Evolutionary conservation across 64 coral and sea anemone species (phyloP).

Genomic region (Orbicella faveolata): DNA sequence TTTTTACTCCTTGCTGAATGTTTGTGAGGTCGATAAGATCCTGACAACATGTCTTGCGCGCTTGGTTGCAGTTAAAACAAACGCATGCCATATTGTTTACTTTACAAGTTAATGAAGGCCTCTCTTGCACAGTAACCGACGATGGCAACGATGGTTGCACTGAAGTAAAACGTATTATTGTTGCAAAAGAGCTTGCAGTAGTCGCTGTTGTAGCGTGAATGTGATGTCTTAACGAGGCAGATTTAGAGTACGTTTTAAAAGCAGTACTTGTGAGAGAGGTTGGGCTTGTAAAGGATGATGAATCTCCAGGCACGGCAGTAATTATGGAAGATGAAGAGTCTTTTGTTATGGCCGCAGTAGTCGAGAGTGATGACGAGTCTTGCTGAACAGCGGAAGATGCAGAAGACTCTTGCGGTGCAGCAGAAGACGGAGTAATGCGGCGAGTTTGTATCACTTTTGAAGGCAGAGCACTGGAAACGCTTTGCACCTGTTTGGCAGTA

Average conservation of each 20-base stretch:
- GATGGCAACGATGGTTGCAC: neutral
- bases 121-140: neutral
- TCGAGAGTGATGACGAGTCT: neutral
- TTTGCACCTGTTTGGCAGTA: neutral
- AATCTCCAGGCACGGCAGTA: neutral
- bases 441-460: neutral
- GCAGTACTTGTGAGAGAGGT: neutral
- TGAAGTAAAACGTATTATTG: neutral
- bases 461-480: neutral
- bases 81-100: conserved; percentile 37
- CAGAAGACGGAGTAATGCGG: neutral
- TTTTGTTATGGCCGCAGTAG: neutral
- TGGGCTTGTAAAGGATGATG: neutral
- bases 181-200: neutral
- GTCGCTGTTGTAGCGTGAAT: neutral
- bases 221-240: neutral
- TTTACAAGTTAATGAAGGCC: conserved; percentile 14
- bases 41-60: conserved; percentile 61
- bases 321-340: neutral
- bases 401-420: neutral
- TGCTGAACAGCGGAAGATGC: neutral
- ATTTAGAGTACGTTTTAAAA: neutral
- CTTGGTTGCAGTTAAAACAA: conserved; percentile 79
- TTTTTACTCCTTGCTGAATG: conserved; percentile 56
- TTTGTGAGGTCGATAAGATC: conserved; percentile 34